Percentiles rank a stretch among this genome's conserved stretches.
Conservation (phyloP, 2,797 vertebrate genomes). For the Anableps anableps region DNA sequence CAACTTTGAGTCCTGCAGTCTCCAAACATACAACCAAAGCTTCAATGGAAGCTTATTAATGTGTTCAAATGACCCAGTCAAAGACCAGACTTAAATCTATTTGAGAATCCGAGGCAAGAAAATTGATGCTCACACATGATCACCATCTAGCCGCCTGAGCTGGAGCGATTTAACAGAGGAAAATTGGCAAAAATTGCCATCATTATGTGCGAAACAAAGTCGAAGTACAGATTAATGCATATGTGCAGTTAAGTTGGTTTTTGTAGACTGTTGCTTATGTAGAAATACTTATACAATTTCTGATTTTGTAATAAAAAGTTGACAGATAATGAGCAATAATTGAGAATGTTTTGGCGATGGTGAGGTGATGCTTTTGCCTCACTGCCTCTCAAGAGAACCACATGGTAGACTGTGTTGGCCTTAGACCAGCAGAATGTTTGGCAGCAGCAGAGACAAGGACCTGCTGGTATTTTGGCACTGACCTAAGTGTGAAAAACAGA, state of each 20-base stretch:
- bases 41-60: neutral
- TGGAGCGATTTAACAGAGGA: neutral
- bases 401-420: conserved; percentile 49
- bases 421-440: conserved; percentile 49
- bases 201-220: neutral
- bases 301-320: neutral
- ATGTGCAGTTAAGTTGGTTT: neutral
- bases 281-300: neutral
- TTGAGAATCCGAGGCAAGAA: neutral
- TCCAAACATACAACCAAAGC: neutral
- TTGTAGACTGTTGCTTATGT: neutral
- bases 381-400: conserved; percentile 51
- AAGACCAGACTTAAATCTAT: neutral
- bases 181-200: neutral
- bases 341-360: conserved; percentile 16
- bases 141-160: neutral
- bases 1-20: neutral
- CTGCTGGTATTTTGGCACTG: conserved; percentile 59
- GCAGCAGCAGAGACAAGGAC: conserved; percentile 40
- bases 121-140: neutral
- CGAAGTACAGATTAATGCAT: neutral
- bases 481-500: conserved; percentile 29
- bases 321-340: conserved; percentile 3
- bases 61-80: neutral
- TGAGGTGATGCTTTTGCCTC: conserved; percentile 28